phyloP scores from a whole-genome alignment of 2,797 vertebrate species.

The Eospalax fontanierii region DNA sequence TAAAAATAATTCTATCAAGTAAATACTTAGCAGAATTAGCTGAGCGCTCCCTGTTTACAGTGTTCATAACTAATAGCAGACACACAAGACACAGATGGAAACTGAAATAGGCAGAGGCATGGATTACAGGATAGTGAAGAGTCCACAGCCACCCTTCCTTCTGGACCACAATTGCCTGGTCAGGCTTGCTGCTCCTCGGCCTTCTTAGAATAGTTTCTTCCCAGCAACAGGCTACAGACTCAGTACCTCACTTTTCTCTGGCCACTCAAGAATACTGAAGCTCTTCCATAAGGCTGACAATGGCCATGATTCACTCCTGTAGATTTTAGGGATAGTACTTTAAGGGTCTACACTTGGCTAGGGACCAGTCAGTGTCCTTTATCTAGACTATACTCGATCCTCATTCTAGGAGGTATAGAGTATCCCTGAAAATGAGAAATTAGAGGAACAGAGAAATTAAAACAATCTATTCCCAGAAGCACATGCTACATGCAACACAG shows the following conservation, averaged over 20 bases:
- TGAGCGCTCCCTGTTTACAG: background rate
- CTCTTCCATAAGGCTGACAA: background rate
- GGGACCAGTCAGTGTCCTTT: background rate
- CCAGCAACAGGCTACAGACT: background rate
- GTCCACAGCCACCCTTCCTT: background rate
- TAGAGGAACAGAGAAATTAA: background rate
- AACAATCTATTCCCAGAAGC: background rate
- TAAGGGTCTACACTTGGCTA: background rate
- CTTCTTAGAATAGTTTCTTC: background rate
- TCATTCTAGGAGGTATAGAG: background rate
- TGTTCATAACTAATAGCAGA: background rate
- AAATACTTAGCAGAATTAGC: background rate
- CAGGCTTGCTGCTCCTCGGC: background rate
- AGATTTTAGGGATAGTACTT: background rate
- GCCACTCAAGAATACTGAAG: background rate
- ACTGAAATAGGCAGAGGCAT: background rate
- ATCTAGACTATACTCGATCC: background rate
- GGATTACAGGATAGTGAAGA: background rate
- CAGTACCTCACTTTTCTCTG: background rate
- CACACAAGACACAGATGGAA: background rate
- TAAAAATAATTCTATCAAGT: background rate
- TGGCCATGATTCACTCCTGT: background rate
- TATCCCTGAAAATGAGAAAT: constrained; percentile 51
- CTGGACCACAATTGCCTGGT: background rate
- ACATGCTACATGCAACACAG: background rate